Percentiles rank a stretch among this genome's conserved stretches.
Evolutionary conservation across 2,113 vertebrate genomes (phyloP).

Genomic region (Tragelaphus strepsiceros): DNA sequence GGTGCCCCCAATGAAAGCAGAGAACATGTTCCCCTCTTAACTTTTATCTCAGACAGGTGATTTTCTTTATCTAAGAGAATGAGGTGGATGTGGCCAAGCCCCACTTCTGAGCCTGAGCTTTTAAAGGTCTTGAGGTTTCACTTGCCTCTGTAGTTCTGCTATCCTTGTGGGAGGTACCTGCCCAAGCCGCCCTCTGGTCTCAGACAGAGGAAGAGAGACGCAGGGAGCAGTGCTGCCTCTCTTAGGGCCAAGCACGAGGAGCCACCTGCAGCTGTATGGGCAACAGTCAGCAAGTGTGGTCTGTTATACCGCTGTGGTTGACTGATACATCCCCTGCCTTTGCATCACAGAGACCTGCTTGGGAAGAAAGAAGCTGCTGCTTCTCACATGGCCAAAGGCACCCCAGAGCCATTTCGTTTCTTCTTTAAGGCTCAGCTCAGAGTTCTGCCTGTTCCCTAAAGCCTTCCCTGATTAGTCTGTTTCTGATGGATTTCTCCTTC

Average conservation of each 20-base stretch:
- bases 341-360: neutral
- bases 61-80: neutral
- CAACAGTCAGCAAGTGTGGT: neutral
- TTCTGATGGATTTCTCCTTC: neutral
- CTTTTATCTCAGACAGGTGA: neutral
- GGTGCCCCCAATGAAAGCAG: neutral
- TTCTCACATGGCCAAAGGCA: neutral
- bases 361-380: neutral
- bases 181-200: neutral
- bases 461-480: neutral
- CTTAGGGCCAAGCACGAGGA: too few relatives aligned
- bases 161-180: neutral
- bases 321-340: neutral
- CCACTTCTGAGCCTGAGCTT: neutral
- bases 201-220: neutral
- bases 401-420: neutral
- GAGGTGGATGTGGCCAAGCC: neutral
- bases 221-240: too few relatives aligned
- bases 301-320: neutral
- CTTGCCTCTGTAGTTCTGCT: neutral
- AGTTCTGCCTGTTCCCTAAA: neutral
- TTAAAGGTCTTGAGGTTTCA: neutral
- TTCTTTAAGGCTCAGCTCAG: neutral
- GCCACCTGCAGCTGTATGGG: neutral
- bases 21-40: neutral